These are phyloP conservation scores for Tichodroma muraria DNA, from an alignment of 2,113 vertebrate genomes.

Conservation along the genomic window DNA sequence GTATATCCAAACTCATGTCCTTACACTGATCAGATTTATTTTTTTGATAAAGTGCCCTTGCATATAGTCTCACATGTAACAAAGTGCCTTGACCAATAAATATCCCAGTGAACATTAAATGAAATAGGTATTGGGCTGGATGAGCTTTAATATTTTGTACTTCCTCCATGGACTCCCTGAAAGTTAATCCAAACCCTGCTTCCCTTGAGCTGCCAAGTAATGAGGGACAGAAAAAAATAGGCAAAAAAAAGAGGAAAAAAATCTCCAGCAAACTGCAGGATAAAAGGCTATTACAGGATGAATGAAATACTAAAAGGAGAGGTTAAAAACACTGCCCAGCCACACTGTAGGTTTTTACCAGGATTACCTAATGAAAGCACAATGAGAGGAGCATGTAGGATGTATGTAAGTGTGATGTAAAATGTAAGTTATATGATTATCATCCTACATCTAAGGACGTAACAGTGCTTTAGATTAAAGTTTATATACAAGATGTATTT, in stretches of 20 bases:
- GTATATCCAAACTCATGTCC: background rate
- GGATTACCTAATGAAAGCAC: background rate
- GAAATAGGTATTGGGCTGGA: background rate
- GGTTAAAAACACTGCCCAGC: background rate
- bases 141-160: background rate
- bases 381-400: background rate
- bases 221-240: background rate
- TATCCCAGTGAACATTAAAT: background rate
- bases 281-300: background rate
- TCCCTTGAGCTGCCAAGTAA: background rate
- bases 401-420: background rate
- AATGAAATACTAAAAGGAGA: background rate
- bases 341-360: background rate
- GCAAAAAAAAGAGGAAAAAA: background rate
- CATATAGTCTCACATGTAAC: background rate
- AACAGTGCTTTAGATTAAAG: background rate
- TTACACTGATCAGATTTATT: background rate
- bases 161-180: background rate
- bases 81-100: background rate
- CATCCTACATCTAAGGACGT: background rate
- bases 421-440: background rate
- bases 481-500: background rate
- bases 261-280: background rate
- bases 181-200: background rate
- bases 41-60: background rate